phyloP scores from a whole-genome alignment of 2,797 vertebrate species.

The Anguilla megastoma region DNA sequence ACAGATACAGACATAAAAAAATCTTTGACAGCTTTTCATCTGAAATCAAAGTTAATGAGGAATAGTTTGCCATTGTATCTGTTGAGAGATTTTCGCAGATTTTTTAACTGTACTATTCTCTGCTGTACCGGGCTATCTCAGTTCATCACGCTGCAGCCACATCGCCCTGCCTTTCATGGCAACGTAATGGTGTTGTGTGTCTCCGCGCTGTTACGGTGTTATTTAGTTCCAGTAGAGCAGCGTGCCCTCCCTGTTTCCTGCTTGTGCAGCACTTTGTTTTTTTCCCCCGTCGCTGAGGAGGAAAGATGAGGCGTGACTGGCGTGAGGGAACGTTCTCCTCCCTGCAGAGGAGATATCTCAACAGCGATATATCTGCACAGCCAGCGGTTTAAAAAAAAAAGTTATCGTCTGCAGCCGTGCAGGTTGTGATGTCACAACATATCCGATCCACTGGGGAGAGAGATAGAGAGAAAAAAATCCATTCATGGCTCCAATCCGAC shows the following conservation, averaged over 20 bases:
- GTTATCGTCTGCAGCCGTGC: constrained; percentile 11
- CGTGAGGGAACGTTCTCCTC: not conserved
- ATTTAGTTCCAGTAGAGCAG: not conserved
- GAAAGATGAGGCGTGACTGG: not conserved
- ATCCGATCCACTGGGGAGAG: not conserved
- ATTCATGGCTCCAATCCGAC: constrained; percentile 20
- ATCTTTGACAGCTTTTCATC: not conserved
- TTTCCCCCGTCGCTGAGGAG: not conserved
- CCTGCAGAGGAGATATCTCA: not conserved
- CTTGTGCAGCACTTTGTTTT: not conserved
- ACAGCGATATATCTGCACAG: constrained; percentile 1
- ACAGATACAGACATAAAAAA: not conserved
- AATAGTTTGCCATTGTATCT: not conserved
- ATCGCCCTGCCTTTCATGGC: not conserved
- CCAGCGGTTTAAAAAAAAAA: constrained; percentile 16
- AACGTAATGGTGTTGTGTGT: not conserved
- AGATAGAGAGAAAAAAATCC: not conserved
- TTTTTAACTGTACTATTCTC: not conserved
- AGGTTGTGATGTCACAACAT: constrained; percentile 5
- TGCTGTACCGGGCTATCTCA: not conserved
- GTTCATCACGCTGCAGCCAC: not conserved
- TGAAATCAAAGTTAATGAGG: not conserved
- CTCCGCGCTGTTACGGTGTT: not conserved
- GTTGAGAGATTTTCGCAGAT: too few species aligned
- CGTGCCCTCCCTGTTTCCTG: not conserved